A percentile compares a stretch with the other conserved stretches of the same genome.
Conservation (phyloP, 2,888 invertebrate genomes). For the Lasioglossum figueresi region DNA sequence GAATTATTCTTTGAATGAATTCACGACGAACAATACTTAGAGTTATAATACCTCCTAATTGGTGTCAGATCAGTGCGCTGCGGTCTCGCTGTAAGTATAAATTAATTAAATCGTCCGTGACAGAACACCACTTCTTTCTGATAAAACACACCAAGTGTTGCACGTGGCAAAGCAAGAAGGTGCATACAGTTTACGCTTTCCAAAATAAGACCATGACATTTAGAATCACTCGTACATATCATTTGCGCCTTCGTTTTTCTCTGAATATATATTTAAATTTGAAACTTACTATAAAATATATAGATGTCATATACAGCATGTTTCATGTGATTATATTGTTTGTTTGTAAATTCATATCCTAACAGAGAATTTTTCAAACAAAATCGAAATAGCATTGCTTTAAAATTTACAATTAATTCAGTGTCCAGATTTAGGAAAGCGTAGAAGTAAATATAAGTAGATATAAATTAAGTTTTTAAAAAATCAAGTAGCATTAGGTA, state of each 20-base stretch:
- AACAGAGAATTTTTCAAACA: neutral
- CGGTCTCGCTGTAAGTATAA: conserved; percentile 83
- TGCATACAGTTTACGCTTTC: conserved; percentile 53
- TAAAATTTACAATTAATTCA: neutral
- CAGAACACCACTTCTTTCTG: conserved; percentile 54
- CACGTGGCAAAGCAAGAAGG: conserved; percentile 42
- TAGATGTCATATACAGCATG: conserved; percentile 7
- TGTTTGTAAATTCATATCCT: neutral
- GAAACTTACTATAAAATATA: neutral
- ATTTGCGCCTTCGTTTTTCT: neutral
- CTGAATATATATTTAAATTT: neutral
- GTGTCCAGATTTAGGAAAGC: conserved; percentile 46
- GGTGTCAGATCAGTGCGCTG: conserved; percentile 83
- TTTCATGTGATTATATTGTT: conserved; percentile 6
- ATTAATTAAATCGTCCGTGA: conserved; percentile 74
- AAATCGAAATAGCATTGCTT: neutral
- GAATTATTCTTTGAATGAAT: conserved; percentile 61
- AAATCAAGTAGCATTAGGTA: conserved; percentile 26
- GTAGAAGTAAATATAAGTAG: conserved; percentile 2
- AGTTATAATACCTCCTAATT: conserved; percentile 81
- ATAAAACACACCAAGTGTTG: conserved; percentile 61
- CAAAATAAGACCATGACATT: conserved; percentile 29
- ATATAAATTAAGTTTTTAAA: conserved; percentile 13
- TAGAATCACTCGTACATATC: conserved; percentile 7
- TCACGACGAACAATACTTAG: conserved; percentile 74